Base-by-base conservation (phyloP, 2,888 invertebrate genomes). In the Heteromurus nitidus region DNA sequence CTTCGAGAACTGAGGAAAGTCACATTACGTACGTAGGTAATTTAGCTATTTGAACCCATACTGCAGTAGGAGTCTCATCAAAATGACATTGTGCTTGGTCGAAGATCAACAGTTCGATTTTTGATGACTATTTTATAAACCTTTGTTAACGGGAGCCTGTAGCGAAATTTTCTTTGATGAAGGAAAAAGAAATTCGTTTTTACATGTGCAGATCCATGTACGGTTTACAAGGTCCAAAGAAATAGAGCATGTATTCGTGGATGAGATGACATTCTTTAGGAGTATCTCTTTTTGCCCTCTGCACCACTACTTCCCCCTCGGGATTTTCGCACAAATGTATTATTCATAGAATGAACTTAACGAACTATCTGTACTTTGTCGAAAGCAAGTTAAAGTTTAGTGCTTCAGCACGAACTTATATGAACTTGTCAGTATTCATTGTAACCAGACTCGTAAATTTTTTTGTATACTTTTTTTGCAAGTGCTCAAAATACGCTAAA, bases 261-360 rank as follows among this genome's bases (percentile, higher is more conserved):
- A 69, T 67, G 47, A 60, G 68, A 50, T 22, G 47, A 60, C 80
- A 73, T 68, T 58, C 28, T 65, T 55, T 64, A 18, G n/a, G 16
- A 18, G n/a, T 24, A 30, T 65, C 47, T 28, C 28, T 72, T 22
- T 55, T 44, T 65, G 20, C 42, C 55, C 53, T 26, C 22, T 68
- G 44, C 24, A 44, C 22, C 44, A 22, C 58, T 55, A 18, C 24
- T 50, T 60, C 30, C 18, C 53, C 68, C 53, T 24, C 13, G 31
- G 24, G 64, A 62, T 31, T 64, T 62, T 67, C n/a, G 30, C 50
- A 18, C 28, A 42, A 42, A 80, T 80, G 80, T 80, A 72, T 80
- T 80, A 80, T 80, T 80, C 80, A 80, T 80, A 65, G 55, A 26
- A 60, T 70, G 53, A 58, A 58, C 47, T 31, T 22, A 22, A 50